Conservation (phyloP, 2,888 invertebrate genomes). For the Scaeva pyrastri region DNA sequence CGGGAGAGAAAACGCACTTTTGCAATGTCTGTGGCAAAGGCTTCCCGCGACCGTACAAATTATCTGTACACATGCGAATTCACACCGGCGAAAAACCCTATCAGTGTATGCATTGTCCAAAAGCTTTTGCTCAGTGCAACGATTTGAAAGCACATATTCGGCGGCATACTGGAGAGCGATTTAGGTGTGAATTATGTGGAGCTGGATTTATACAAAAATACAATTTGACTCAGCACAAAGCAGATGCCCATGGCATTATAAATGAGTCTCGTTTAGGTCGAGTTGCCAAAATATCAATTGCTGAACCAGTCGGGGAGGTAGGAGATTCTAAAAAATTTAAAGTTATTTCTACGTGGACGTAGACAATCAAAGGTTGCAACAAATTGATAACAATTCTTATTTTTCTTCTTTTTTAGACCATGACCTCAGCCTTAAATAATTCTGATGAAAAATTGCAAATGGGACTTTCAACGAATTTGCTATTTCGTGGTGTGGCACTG, state of each 20-base stretch:
- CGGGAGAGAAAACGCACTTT: slow-evolving; percentile 86
- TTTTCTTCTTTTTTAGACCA: background rate
- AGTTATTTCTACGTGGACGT: background rate
- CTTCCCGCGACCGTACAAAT: slow-evolving; percentile 85
- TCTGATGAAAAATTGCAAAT: slow-evolving; percentile 3
- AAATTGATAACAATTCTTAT: too few species aligned
- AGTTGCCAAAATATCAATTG: slow-evolving; percentile 35
- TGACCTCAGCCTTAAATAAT: background rate
- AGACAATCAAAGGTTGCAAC: too few species aligned
- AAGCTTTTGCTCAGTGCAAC: slow-evolving; percentile 86
- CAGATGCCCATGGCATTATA: slow-evolving; percentile 83
- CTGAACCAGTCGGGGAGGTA: slow-evolving; percentile 12
- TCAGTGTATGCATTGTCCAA: slow-evolving; percentile 86
- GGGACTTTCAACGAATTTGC: background rate
- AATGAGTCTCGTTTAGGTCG: slow-evolving; percentile 84
- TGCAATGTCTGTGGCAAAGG: slow-evolving; percentile 84
- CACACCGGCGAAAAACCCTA: slow-evolving; percentile 86
- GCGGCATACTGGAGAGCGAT: slow-evolving; percentile 86
- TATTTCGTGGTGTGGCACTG: slow-evolving; percentile 25
- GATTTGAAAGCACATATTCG: slow-evolving; percentile 86
- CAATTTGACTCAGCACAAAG: slow-evolving; percentile 86
- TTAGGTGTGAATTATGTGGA: slow-evolving; percentile 85
- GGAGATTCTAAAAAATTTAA: background rate
- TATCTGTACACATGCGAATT: slow-evolving; percentile 86
- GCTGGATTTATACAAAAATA: slow-evolving; percentile 83